Base-by-base conservation (phyloP, 2,797 vertebrate species). In the Tapera naevia region DNA sequence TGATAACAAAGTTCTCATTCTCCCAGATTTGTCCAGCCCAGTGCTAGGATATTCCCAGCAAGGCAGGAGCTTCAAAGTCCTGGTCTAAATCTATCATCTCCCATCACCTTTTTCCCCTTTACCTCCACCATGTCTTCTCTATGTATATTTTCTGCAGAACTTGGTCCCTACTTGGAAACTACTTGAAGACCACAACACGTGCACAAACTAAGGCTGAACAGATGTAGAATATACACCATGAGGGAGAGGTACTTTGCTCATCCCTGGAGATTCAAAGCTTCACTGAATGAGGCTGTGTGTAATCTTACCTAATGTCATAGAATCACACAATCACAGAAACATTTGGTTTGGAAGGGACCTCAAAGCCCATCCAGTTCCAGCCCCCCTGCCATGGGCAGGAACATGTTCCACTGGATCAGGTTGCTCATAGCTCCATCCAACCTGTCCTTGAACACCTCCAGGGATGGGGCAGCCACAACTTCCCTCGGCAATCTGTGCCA, bases 151-250 rank as follows among this genome's bases (percentile, higher is more conserved):
- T 45, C 30, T 25, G 23, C 41, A 46, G 86, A 91, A 35, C 43
- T 60, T 60, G 33, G 33, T n/a, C 65, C 10, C 46, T 19, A 65
- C 30, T 50, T 88, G 54, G 39, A 50, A 84, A 66, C 5, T 76
- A 23, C 41, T 1, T 32, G 58, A 56, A 80, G 58, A 56, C 12
- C 30, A 60, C 13, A 19, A 27, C 43, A 35, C 0, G 2, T 6
- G 45, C 76, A 67, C 13, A 69, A 56, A 39, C 27, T 16, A 0
- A 50, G 27, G 46, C 61, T 46, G 80, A 78, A 25, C 3, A 33
- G 25, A 19, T 0, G 0, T 0, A 21, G 50, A 71, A 45, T 18
- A 4, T 1, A 5, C 0, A 1, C 48, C 45, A 57, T 46, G 50
- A 93, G 22, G 58, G 37, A 90, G 24, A 62, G 43, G 66, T 32